Evolutionary conservation across 2,797 vertebrate species (phyloP).

Genomic region (Rhynchotus rufescens): DNA sequence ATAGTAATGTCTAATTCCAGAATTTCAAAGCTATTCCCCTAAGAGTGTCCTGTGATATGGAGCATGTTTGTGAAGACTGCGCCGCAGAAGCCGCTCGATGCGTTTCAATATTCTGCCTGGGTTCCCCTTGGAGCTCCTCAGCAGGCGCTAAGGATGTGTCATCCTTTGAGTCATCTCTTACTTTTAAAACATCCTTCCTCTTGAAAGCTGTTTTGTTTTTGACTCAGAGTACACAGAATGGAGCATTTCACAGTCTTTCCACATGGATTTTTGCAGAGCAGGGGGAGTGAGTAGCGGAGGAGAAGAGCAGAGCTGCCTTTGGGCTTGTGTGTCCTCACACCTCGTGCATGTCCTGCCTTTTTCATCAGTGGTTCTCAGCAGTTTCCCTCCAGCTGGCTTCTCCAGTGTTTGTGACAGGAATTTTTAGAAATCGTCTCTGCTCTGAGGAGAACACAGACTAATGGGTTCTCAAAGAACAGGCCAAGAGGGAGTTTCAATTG

Average conservation of each 20-base stretch:
- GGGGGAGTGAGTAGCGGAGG: rapidly evolving
- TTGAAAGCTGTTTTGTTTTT: slow-evolving; percentile 4
- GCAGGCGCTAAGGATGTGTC: neutral
- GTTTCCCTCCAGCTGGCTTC: neutral
- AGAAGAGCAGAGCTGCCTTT: neutral
- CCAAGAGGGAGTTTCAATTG: neutral
- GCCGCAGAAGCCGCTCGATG: neutral
- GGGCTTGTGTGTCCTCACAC: neutral
- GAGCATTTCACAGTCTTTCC: neutral
- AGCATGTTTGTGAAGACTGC: neutral
- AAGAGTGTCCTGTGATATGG: slow-evolving; percentile 51
- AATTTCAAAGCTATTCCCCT: slow-evolving; percentile 55
- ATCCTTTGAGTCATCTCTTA: slow-evolving; percentile 44
- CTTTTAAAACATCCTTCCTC: slow-evolving; percentile 27
- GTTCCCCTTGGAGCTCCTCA: slow-evolving; percentile 37
- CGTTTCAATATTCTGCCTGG: neutral
- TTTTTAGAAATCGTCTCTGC: neutral
- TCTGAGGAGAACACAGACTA: no score
- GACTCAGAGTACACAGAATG: neutral
- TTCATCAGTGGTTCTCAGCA: neutral
- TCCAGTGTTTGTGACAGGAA: neutral
- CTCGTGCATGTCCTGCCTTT: neutral
- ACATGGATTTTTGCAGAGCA: neutral
- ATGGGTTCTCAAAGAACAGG: no score
- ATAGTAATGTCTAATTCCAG: slow-evolving; percentile 22